A percentile compares a stretch with the other conserved stretches of the same genome.
Conservation (phyloP, 2,113 vertebrate genomes). For the Oryzias melastigma region DNA sequence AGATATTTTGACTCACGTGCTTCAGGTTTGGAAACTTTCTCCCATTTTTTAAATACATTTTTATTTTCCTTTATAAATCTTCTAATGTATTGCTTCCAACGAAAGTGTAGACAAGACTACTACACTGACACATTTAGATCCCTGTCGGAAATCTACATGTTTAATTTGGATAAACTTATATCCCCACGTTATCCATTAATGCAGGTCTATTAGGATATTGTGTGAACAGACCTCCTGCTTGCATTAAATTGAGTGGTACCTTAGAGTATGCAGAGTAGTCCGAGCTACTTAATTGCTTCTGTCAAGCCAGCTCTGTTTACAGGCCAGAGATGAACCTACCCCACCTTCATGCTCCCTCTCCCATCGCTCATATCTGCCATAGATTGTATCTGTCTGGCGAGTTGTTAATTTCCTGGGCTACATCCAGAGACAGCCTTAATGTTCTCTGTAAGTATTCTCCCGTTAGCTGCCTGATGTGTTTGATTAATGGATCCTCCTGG, state of each 20-base stretch:
- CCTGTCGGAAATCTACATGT: conserved; percentile 7
- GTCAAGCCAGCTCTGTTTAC: conserved; percentile 60
- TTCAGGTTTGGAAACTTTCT: too few relatives aligned
- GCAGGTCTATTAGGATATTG: conserved; percentile 17
- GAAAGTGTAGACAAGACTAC: background rate
- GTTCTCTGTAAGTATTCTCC: conserved; percentile 72
- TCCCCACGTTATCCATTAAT: conserved; percentile 13
- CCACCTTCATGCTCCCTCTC: conserved; percentile 62
- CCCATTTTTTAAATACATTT: too few relatives aligned
- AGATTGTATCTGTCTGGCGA: conserved; percentile 73
- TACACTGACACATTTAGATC: background rate
- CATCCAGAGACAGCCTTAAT: conserved; percentile 73
- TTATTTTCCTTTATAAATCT: too few relatives aligned
- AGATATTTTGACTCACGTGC: too few relatives aligned
- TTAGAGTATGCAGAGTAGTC: conserved; percentile 43
- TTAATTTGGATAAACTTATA: background rate
- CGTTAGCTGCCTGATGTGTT: conserved; percentile 72
- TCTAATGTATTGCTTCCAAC: too few relatives aligned
- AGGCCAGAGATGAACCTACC: conserved; percentile 48
- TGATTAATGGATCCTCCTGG: conserved; percentile 80
- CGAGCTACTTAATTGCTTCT: conserved; percentile 73
- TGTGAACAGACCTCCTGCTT: conserved; percentile 15
- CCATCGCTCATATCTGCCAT: conserved; percentile 68
- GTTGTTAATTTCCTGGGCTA: conserved; percentile 76
- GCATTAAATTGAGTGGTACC: conserved; percentile 35